Conservation (phyloP, 2,888 invertebrate species). For the Ectropis crepuscularia region DNA sequence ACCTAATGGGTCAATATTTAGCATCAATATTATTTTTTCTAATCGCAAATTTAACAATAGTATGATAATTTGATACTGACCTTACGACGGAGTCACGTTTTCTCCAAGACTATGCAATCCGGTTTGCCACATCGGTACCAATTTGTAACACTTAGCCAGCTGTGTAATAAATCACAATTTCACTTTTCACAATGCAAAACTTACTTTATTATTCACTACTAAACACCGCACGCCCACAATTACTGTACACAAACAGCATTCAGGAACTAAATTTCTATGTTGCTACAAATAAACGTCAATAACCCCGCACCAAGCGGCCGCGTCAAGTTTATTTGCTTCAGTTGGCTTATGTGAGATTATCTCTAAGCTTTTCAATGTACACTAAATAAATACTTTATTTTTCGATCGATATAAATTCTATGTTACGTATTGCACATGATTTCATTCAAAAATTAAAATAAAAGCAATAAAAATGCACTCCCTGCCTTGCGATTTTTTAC, state of each 20-base stretch:
- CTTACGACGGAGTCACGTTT: conserved; percentile 79
- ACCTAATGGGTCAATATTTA: neutral
- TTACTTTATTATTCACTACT: conserved; percentile 48
- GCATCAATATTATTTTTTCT: conserved; percentile 3
- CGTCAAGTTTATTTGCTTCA: conserved; percentile 38
- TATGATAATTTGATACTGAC: conserved; percentile 64
- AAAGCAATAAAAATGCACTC: conserved; percentile 48
- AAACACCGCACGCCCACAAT: conserved; percentile 59
- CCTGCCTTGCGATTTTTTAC: conserved; percentile 7
- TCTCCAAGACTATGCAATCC: conserved; percentile 74
- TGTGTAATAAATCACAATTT: conserved; percentile 59
- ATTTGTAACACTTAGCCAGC: conserved; percentile 68
- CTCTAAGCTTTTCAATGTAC: neutral
- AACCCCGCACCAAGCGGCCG: conserved; percentile 67
- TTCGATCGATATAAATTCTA: conserved; percentile 22
- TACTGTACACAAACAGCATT: conserved; percentile 71
- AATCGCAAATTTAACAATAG: conserved; percentile 19
- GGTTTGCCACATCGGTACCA: conserved; percentile 81
- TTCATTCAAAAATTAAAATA: conserved; percentile 61
- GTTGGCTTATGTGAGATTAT: conserved; percentile 20
- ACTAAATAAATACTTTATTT: conserved; percentile 8
- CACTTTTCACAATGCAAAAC: conserved; percentile 53
- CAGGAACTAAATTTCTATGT: conserved; percentile 62
- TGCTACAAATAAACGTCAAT: conserved; percentile 74
- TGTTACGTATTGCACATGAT: conserved; percentile 45